phyloP scores from a whole-genome alignment of 2,888 invertebrate species.

The Cepaea hortensis region DNA sequence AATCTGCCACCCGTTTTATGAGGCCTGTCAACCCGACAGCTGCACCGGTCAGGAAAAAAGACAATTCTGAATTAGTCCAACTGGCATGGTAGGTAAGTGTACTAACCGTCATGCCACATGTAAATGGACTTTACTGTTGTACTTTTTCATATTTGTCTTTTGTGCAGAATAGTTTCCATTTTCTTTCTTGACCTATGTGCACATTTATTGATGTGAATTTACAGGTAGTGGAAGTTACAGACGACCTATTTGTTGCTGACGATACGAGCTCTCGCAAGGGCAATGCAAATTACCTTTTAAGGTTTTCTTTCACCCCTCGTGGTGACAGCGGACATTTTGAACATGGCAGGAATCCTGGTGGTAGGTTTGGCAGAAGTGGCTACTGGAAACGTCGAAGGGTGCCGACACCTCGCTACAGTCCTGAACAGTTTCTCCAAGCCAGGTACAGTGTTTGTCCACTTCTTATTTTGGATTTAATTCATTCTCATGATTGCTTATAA shows the following conservation, averaged over 20 bases:
- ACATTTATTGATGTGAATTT: constrained; percentile 14
- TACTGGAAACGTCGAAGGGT: constrained; percentile 24
- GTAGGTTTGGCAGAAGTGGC: constrained; percentile 23
- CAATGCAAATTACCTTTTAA: constrained; percentile 94
- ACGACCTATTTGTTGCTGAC: constrained; percentile 39
- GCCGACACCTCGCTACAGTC: constrained; percentile 84
- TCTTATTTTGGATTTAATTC: no score
- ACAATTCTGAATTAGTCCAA: no score
- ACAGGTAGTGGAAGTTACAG: constrained; percentile 63
- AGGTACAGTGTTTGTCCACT: constrained; percentile 82
- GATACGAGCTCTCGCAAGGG: constrained; percentile 83
- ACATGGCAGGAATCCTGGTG: background rate
- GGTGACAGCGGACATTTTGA: constrained; percentile 28
- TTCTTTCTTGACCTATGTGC: background rate
- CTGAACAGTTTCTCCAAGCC: constrained; percentile 94
- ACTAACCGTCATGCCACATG: no score
- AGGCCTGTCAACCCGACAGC: no score
- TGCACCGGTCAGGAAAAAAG: no score
- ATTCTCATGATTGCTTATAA: no score
- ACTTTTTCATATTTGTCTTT: no score
- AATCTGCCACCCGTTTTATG: no score
- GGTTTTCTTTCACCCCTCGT: constrained; percentile 89
- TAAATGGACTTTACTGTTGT: no score
- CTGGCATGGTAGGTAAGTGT: no score
- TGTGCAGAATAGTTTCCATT: no score